Evolutionary conservation across 2,888 invertebrate species (phyloP).

Genomic region (Brachynemurus nebulosus): DNA sequence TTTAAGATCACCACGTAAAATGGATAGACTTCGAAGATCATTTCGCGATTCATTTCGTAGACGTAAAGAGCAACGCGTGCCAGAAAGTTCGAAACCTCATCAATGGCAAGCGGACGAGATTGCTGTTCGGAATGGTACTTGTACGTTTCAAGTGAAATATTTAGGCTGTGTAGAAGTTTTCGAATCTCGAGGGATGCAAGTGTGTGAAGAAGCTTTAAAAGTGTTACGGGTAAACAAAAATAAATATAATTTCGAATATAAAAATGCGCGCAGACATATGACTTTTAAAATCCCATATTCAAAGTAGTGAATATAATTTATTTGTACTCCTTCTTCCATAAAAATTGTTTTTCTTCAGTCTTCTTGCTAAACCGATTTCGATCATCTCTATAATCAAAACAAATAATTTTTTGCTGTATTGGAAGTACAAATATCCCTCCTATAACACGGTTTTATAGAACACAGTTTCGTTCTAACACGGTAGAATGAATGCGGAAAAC

Average conservation of each 20-base stretch:
- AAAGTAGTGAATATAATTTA: too few relatives aligned
- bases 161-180: conserved; percentile 98
- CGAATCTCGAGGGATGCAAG: conserved; percentile 98
- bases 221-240: conserved; percentile 68
- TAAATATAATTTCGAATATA: neutral
- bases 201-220: conserved; percentile 98
- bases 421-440: too few relatives aligned
- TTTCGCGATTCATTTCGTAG: conserved; percentile 89
- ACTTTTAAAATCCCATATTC: too few relatives aligned
- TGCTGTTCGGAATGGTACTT: conserved; percentile 89
- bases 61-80: conserved; percentile 69
- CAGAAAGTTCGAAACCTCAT: conserved; percentile 91
- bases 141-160: conserved; percentile 97
- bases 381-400: too few relatives aligned
- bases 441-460: too few relatives aligned
- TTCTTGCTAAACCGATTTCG: too few relatives aligned
- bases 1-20: conserved; percentile 57
- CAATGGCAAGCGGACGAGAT: conserved; percentile 98
- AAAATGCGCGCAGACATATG: too few relatives aligned
- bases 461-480: too few relatives aligned
- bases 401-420: too few relatives aligned
- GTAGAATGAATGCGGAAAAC: too few relatives aligned
- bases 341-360: too few relatives aligned
- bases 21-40: conserved; percentile 80
- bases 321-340: too few relatives aligned